phyloP scores from a whole-genome alignment of 2,113 vertebrate genomes.

The Periophthalmodon schlosseri region DNA sequence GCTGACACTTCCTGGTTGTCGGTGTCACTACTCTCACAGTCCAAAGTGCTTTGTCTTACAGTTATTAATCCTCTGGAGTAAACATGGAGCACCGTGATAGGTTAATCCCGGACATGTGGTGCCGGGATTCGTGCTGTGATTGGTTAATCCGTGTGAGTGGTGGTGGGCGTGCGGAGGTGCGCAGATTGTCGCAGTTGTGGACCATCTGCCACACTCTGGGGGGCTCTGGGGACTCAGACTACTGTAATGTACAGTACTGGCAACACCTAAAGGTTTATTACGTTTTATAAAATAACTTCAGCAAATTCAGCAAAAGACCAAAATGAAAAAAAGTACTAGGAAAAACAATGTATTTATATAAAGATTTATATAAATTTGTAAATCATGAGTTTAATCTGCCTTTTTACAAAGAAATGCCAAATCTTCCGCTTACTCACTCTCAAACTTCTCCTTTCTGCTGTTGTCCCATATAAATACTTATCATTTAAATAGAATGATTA shows the following conservation, averaged over 20 bases:
- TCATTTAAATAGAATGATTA: too few species aligned
- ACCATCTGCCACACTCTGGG: slow-evolving; percentile 33
- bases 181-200: slow-evolving; percentile 4
- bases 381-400: too few species aligned
- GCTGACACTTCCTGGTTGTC: slow-evolving; percentile 2
- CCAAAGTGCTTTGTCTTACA: background rate
- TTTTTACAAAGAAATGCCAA: too few species aligned
- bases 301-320: too few species aligned
- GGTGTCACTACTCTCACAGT: slow-evolving; percentile 9
- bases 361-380: too few species aligned
- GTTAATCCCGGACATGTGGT: slow-evolving; percentile 43
- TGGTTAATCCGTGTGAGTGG: slow-evolving; percentile 37
- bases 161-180: slow-evolving; percentile 30
- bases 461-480: too few species aligned
- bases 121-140: slow-evolving; percentile 16
- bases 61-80: slow-evolving; percentile 36
- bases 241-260: too few species aligned
- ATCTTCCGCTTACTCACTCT: too few species aligned
- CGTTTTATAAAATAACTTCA: background rate
- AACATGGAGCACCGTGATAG: slow-evolving; percentile 26
- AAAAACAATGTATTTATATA: too few species aligned
- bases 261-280: background rate
- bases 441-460: too few species aligned
- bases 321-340: too few species aligned
- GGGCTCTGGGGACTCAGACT: slow-evolving; percentile 3